Percentiles rank a stretch among this genome's conserved stretches.
phyloP scores from a whole-genome alignment of 30 jellyfish, hydroid and myxozoan genomes.

The Hydractinia symbiolongicarpus region DNA sequence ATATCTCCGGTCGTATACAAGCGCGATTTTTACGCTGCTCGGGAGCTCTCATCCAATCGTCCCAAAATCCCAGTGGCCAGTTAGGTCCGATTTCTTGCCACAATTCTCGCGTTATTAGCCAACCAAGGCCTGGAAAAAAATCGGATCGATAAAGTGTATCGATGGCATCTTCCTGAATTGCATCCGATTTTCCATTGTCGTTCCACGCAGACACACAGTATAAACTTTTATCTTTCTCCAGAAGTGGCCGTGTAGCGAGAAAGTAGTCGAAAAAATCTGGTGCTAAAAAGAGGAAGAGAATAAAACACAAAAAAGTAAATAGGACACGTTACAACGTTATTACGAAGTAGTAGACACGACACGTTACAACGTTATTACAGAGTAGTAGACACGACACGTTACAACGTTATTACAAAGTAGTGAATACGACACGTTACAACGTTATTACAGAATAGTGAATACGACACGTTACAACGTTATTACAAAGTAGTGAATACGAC shows the following conservation, averaged over 20 bases:
- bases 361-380: too few species aligned
- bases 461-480: too few species aligned
- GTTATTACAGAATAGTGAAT: too few species aligned
- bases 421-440: too few species aligned
- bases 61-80: constrained; percentile 99
- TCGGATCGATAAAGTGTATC: constrained; percentile 75
- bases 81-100: constrained; percentile 87
- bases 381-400: too few species aligned
- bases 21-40: constrained; percentile 77
- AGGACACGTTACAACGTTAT: neutral
- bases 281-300: constrained; percentile 44
- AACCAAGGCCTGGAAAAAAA: constrained; percentile 99
- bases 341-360: neutral
- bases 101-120: constrained; percentile 76
- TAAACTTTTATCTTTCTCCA: constrained; percentile 74
- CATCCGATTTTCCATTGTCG: constrained; percentile 92
- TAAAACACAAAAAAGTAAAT: neutral
- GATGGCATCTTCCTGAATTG: constrained; percentile 45
- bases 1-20: constrained; percentile 90
- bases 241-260: constrained; percentile 87
- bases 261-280: constrained; percentile 94
- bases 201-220: constrained; percentile 99
- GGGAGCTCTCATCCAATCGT: constrained; percentile 97
- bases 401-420: too few species aligned
- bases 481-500: too few species aligned